Conservation (phyloP, 2,888 invertebrate species). For the Chrysomela aeneicollis region DNA sequence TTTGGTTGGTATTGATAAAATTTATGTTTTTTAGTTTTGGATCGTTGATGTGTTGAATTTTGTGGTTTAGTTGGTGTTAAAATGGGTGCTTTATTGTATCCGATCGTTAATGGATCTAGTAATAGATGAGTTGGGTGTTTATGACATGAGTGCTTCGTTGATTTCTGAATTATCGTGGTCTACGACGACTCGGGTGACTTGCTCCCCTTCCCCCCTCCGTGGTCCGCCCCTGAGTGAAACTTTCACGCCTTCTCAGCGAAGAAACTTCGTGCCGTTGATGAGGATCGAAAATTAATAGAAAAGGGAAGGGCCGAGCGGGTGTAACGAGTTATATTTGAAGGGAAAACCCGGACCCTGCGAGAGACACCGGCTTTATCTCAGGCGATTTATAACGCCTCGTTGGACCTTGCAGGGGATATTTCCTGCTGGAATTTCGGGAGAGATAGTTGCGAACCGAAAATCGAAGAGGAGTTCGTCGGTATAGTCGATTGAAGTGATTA, state of each 20-base stretch:
- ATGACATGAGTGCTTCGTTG: too few relatives aligned
- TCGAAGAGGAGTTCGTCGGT: not conserved
- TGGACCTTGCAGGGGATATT: not conserved
- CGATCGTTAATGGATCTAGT: too few relatives aligned
- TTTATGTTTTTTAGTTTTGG: too few relatives aligned
- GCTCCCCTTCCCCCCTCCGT: too few relatives aligned
- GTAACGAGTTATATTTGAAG: not conserved
- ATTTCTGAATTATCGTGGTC: too few relatives aligned
- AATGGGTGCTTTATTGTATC: too few relatives aligned
- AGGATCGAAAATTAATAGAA: not conserved
- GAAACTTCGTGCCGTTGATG: not conserved
- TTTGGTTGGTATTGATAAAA: too few relatives aligned
- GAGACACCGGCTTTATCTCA: not conserved
- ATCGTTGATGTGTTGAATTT: too few relatives aligned
- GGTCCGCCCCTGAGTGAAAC: not conserved
- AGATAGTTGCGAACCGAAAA: not conserved
- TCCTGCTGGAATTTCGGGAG: not conserved
- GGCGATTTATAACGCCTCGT: too few relatives aligned
- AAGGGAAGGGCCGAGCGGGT: not conserved
- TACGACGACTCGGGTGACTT: too few relatives aligned
- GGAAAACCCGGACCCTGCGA: not conserved
- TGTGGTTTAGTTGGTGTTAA: too few relatives aligned
- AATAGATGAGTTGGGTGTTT: too few relatives aligned
- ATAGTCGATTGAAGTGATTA: not conserved
- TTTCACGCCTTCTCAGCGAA: not conserved